Conservation (phyloP, 2,888 invertebrate genomes). For the Drosophila cognata region DNA sequence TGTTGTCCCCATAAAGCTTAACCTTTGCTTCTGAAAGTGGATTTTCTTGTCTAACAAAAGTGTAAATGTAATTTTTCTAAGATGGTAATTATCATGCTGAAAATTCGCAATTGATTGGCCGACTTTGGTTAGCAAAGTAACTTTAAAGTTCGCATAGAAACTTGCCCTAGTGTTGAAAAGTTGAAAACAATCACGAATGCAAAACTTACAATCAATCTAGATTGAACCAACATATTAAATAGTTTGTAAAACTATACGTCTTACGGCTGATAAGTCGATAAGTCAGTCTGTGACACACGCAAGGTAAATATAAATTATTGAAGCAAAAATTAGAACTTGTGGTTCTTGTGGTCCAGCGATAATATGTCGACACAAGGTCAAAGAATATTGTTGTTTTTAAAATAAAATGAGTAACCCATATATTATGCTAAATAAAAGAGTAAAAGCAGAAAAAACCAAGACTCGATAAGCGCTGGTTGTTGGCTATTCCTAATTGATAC, state of each 20-base stretch:
- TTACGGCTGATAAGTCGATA: not conserved
- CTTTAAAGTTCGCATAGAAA: not conserved
- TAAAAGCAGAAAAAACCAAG: not conserved
- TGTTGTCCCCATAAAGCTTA: constrained; percentile 7
- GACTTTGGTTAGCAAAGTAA: not conserved
- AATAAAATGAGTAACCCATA: not conserved
- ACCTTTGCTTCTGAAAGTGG: constrained; percentile 8
- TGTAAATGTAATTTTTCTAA: constrained; percentile 1
- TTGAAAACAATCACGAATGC: not conserved
- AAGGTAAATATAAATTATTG: constrained; percentile 3
- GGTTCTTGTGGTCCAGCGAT: no score
- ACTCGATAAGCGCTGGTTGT: constrained; percentile 51
- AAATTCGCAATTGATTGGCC: not conserved
- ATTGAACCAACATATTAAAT: not conserved
- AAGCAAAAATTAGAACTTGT: constrained; percentile 5
- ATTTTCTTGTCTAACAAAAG: constrained; percentile 37
- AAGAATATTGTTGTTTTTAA: not conserved
- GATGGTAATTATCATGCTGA: not conserved
- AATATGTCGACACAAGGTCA: no score
- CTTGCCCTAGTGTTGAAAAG: not conserved
- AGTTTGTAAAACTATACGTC: not conserved
- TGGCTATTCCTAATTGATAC: constrained; percentile 41
- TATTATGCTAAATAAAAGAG: not conserved
- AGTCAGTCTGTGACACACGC: not conserved
- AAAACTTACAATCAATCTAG: not conserved